Evolutionary conservation across 2,797 vertebrate species (phyloP), one percentile per base, ranked within the genome.

Genomic region (Micromesistius poutassou): DNA sequence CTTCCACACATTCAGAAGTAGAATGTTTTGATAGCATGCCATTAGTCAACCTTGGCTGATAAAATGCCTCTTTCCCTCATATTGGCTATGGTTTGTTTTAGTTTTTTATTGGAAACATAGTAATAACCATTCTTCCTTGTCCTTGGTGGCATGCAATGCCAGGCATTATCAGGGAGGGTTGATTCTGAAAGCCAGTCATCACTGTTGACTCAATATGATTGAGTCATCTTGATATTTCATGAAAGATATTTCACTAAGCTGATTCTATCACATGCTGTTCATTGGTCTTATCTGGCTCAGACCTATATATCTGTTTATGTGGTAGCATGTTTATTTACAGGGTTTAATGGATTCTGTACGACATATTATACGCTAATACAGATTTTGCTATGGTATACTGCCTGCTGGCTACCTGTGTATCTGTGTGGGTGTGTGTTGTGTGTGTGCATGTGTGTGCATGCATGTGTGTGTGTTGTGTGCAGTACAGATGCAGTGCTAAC

Each of bases 11-110:
- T 25, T 68, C 85, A 81, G 81, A 80, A 81, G 78, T 77, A 77
- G 78, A 91, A 91, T 82, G 77, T 77, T 81, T 89, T 91, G 87
- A 87, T 85, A 89, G 88, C 87, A 84, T 86, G 86, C 87, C 87
- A 89, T 89, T 90, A 88, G 84, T 81, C 79, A 81, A 90, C 84
- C 86, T 78, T 82, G 88, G 81, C 88, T 86, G 83, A 84, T 76
- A 82, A 76, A 84, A 81, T 83, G 79, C 75, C 82, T 84, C 77
- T 79, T 80, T 77, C 83, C 80, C 82, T 86, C 82, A 84, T 76
- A 78, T 88, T 85, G 84, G 71, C 84, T 83, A 85, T 77, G 80
- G 79, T 84, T 78, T 74, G n/a, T 35, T 73, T 79, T 75, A 78
- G 82, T 36, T 82, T 76, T 30, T 76, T 12, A 62, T 22, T 31